phyloP scores from a whole-genome alignment of 1,140 invertebrate genomes.

The Pseudachorutes palmiensis region DNA sequence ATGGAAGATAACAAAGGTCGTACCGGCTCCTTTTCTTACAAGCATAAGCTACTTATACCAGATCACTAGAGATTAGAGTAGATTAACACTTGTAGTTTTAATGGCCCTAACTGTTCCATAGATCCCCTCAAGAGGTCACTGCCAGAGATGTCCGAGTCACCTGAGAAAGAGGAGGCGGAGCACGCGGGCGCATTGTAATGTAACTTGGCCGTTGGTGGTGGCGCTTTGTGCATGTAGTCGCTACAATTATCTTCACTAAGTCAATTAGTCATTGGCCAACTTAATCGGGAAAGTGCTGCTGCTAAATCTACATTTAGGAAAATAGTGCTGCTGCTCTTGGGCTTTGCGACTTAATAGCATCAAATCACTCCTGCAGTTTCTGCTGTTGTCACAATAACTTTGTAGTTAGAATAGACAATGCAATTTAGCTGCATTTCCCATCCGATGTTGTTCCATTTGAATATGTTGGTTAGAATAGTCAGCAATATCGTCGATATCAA shows the following conservation, averaged over 20 bases:
- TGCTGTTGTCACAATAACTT: constrained; percentile 12
- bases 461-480: no score
- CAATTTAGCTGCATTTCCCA: not conserved
- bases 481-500: no score
- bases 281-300: not conserved
- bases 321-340: not conserved
- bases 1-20: constrained; percentile 31
- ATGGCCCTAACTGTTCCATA: constrained; percentile 3
- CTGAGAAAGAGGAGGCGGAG: constrained; percentile 23
- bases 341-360: not conserved
- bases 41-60: not conserved
- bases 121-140: constrained; percentile 33
- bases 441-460: no score
- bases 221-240: not conserved
- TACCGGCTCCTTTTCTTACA: constrained; percentile 2
- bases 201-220: not conserved
- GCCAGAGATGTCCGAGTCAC: constrained; percentile 32
- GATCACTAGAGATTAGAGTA: not conserved
- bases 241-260: not conserved
- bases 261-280: not conserved
- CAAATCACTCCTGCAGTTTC: not conserved
- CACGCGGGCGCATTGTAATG: not conserved
- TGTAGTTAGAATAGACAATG: not conserved
- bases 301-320: not conserved
- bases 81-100: not conserved